Conservation (phyloP, 2,797 vertebrate genomes). For the Microchirus variegatus region DNA sequence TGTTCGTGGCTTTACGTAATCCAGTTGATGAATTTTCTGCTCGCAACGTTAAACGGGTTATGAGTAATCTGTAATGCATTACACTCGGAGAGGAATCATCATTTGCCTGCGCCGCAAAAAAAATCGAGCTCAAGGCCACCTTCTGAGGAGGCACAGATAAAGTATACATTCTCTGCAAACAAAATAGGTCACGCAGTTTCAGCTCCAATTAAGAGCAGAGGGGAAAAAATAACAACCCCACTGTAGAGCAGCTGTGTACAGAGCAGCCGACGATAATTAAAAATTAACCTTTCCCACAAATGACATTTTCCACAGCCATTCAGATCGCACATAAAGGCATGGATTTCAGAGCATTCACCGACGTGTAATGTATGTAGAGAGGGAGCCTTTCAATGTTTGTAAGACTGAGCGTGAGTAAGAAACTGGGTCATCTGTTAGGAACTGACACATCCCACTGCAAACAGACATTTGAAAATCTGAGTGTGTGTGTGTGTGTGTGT, state of each 20-base stretch:
- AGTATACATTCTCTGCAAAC: slow-evolving; percentile 76
- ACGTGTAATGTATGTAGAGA: slow-evolving; percentile 67
- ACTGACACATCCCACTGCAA: slow-evolving; percentile 82
- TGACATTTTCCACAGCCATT: slow-evolving; percentile 69
- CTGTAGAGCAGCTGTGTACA: slow-evolving; percentile 63
- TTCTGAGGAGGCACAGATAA: slow-evolving; percentile 71
- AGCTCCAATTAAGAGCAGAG: slow-evolving; percentile 80
- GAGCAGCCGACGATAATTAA: slow-evolving; percentile 75
- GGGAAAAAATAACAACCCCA: slow-evolving; percentile 67
- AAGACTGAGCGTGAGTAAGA: slow-evolving; percentile 71
- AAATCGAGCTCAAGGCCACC: slow-evolving; percentile 81
- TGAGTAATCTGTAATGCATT: slow-evolving; percentile 55
- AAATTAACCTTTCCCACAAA: slow-evolving; percentile 76
- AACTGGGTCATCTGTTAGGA: slow-evolving; percentile 84
- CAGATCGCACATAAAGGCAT: slow-evolving; percentile 49
- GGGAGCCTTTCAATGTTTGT: slow-evolving; percentile 64
- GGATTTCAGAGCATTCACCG: slow-evolving; percentile 41
- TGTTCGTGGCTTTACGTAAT: slow-evolving; percentile 55
- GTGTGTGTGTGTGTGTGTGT: slow-evolving; percentile 39
- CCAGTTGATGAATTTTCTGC: slow-evolving; percentile 55
- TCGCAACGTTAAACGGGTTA: slow-evolving; percentile 58
- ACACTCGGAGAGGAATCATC: slow-evolving; percentile 51
- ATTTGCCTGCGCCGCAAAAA: slow-evolving; percentile 46
- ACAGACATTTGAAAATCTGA: slow-evolving; percentile 80
- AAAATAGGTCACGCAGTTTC: slow-evolving; percentile 86